A percentile compares a stretch with the other conserved stretches of the same genome.
phyloP scores from a whole-genome alignment of 2,113 vertebrate species.

The Menidia beryllina region DNA sequence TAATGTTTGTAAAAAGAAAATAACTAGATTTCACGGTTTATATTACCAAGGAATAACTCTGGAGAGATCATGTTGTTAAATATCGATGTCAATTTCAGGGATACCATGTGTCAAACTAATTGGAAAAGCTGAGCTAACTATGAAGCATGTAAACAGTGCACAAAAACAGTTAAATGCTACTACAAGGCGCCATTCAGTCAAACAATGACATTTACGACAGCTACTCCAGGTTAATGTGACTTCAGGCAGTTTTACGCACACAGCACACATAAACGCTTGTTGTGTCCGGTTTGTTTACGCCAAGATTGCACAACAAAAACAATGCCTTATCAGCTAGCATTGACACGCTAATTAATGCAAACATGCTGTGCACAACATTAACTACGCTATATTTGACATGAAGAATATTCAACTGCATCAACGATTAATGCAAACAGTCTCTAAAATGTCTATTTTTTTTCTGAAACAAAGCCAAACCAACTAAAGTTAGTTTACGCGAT shows the following conservation, averaged over 20 bases:
- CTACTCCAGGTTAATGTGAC: too few species aligned
- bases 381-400: background rate
- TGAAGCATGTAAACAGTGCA: constrained; percentile 55
- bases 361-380: constrained; percentile 10
- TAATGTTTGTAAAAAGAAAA: constrained; percentile 5
- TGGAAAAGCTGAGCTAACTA: constrained; percentile 9
- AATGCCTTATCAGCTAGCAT: constrained; percentile 33
- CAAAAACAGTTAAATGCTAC: background rate
- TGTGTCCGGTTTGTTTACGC: constrained; percentile 33
- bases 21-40: background rate
- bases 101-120: constrained; percentile 23
- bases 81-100: background rate
- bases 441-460: rapidly evolving
- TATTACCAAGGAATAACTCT: background rate
- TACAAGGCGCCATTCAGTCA: too few species aligned
- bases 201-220: background rate
- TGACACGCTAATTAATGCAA: constrained; percentile 47
- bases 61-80: background rate
- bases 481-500: background rate
- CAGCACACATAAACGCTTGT: background rate
- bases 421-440: too few species aligned
- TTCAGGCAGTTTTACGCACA: background rate
- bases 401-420: background rate
- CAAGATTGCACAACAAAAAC: constrained; percentile 24
- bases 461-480: background rate